Conservation (phyloP, 2,888 invertebrate species). For the Tetranychus piercei region DNA sequence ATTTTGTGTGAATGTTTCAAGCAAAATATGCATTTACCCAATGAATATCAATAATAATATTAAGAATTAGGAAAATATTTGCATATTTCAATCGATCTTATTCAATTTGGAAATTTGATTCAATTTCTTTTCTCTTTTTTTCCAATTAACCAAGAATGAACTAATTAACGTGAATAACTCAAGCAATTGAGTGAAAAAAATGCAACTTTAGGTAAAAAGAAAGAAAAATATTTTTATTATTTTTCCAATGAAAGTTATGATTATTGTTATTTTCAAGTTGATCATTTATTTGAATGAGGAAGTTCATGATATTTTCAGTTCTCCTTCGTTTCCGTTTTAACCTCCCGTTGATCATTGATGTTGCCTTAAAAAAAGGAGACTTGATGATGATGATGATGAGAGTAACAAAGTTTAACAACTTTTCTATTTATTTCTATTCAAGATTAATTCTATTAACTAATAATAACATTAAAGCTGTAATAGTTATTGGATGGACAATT, state of each 20-base stretch:
- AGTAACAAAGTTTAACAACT: not conserved
- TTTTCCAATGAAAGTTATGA: not conserved
- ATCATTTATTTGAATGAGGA: not conserved
- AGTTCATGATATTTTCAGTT: not conserved
- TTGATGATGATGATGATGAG: not conserved
- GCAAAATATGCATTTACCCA: too few relatives aligned
- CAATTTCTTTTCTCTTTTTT: too few relatives aligned
- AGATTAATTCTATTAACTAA: not conserved
- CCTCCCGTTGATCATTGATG: not conserved
- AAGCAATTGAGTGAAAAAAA: too few relatives aligned
- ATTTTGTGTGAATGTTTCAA: too few relatives aligned
- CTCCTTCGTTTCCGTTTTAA: not conserved
- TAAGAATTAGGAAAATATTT: too few relatives aligned
- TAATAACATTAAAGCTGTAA: not conserved
- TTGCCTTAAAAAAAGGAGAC: not conserved
- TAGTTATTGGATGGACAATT: not conserved
- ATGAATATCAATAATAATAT: too few relatives aligned
- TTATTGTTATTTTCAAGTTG: conserved; percentile 1
- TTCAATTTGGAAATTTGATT: too few relatives aligned
- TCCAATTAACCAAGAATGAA: too few relatives aligned
- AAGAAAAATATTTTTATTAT: too few relatives aligned
- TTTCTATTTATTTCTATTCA: not conserved
- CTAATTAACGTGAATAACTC: too few relatives aligned
- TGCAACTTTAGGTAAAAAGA: too few relatives aligned
- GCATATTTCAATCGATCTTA: too few relatives aligned